Evolutionary conservation across 2,113 vertebrate genomes (phyloP), one percentile per base, ranked within the genome.

Genomic region (Pholis gunnellus): DNA sequence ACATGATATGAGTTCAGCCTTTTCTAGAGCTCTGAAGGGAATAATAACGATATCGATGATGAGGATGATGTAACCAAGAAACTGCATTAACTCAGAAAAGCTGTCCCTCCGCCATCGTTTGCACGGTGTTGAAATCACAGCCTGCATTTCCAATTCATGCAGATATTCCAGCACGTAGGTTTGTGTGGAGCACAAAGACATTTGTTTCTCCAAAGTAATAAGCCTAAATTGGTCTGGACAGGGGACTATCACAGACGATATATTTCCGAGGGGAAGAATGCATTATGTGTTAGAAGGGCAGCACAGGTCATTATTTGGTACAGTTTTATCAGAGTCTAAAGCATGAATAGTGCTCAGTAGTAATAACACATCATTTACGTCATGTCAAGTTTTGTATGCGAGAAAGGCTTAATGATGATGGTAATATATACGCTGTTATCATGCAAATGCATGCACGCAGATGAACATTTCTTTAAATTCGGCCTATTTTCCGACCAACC

Each of bases 181-280:
- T 52, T 5, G 22, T 6, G 56, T 48, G 25, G 54, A 27, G 66
- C 75, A 77, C 38, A 57, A 80, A 87, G 64, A 40, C 72, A 36
- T 81, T 78, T 79, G 54, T 80, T 85, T 44, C 74, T 85, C 67
- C 46, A 15, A 83, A 78, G 77, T 79, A 88, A 86, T 64, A 76
- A 87, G 70, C 60, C 44, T 14, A 81, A 81, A 85, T 72, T 36
- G 42, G 70, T 86, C 56, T 56, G 76, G 75, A 93, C 91, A 86
- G 87, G 90, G 88, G 92, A 91, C 91, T 88, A 92, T 93, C 92
- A 92, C 89, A 91, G 86, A 91, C 75, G 60, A 81, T 52, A 36
- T 44, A 74, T 50, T 66, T 61, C 36, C 0, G 4, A 71, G 46
- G 56, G 44, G 71, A 83, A 71, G 77, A 82, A 74, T 79, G 57